Conservation (phyloP, 1,140 invertebrate species). For the Thalassaphorura encarpata region DNA sequence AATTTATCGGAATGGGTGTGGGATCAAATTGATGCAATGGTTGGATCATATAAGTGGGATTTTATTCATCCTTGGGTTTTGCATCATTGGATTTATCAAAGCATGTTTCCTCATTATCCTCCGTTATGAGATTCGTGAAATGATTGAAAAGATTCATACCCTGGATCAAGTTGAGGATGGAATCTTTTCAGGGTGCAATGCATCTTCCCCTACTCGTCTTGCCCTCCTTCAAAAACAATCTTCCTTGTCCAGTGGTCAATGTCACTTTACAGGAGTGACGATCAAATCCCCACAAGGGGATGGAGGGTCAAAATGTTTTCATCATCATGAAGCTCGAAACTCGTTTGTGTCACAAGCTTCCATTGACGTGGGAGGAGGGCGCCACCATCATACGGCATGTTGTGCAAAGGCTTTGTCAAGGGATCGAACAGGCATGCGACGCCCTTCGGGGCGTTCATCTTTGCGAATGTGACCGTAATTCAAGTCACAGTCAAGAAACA, state of each 20-base stretch:
- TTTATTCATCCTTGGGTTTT: conserved; percentile 74
- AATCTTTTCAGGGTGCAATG: not conserved
- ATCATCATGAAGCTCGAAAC: not conserved
- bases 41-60: conserved; percentile 44
- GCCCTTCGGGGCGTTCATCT: not conserved
- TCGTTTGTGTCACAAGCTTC: not conserved
- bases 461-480: conserved; percentile 8
- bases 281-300: conserved; percentile 8
- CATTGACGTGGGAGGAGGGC: no score
- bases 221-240: not conserved
- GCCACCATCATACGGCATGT: no score
- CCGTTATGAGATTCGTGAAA: conserved; percentile 59
- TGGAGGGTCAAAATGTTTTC: not conserved
- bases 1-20: conserved; percentile 24
- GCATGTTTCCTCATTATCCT: conserved; percentile 79
- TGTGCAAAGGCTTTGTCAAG: no score
- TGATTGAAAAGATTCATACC: conserved; percentile 75
- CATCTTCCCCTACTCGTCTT: not conserved
- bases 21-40: conserved; percentile 25
- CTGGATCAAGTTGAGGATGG: conserved; percentile 39
- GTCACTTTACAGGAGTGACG: not conserved
- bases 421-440: not conserved
- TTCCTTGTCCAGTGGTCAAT: not conserved
- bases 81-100: conserved; percentile 79
- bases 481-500: conserved; percentile 23